Evolutionary conservation across 2,113 vertebrate species (phyloP).

Genomic region (Seriola dumerili): DNA sequence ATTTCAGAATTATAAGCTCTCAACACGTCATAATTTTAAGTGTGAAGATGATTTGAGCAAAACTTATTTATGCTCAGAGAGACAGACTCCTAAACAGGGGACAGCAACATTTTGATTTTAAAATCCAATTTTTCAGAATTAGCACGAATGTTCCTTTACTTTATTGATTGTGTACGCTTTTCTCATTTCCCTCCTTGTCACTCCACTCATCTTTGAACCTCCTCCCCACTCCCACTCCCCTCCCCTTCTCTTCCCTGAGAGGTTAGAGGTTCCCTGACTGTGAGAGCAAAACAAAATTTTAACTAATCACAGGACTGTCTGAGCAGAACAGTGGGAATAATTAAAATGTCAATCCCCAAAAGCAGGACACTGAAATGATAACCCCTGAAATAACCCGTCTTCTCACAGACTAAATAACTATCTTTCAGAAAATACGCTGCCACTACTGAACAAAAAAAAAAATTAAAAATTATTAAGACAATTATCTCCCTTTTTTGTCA

Average conservation of each 20-base stretch:
- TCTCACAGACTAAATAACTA: conserved; percentile 16
- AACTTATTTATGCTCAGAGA: conserved; percentile 17
- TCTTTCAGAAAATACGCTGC: not conserved
- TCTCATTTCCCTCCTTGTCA: conserved; percentile 52
- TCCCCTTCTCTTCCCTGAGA: conserved; percentile 15
- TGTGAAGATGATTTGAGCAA: conserved; percentile 44
- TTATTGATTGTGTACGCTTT: conserved; percentile 57
- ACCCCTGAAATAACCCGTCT: conserved; percentile 47
- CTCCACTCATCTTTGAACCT: conserved; percentile 5
- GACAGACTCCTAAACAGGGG: conserved; percentile 46
- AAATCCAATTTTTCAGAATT: conserved; percentile 64
- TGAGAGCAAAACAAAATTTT: conserved; percentile 60
- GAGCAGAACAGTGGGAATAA: conserved; percentile 59
- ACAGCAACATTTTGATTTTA: conserved; percentile 69
- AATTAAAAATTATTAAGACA: not conserved
- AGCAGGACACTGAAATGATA: conserved; percentile 60
- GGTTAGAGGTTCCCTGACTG: conserved; percentile 56
- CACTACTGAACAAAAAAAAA: conserved; percentile 24
- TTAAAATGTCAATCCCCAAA: conserved; percentile 45
- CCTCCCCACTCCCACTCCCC: conserved; percentile 1
- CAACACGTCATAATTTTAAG: conserved; percentile 38
- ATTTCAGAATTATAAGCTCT: conserved; percentile 34
- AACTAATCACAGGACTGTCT: conserved; percentile 63
- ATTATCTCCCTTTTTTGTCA: conserved; percentile 13
- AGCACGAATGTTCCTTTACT: conserved; percentile 57